phyloP scores from a whole-genome alignment of 2,797 vertebrate genomes.

The Glossophaga mutica region DNA sequence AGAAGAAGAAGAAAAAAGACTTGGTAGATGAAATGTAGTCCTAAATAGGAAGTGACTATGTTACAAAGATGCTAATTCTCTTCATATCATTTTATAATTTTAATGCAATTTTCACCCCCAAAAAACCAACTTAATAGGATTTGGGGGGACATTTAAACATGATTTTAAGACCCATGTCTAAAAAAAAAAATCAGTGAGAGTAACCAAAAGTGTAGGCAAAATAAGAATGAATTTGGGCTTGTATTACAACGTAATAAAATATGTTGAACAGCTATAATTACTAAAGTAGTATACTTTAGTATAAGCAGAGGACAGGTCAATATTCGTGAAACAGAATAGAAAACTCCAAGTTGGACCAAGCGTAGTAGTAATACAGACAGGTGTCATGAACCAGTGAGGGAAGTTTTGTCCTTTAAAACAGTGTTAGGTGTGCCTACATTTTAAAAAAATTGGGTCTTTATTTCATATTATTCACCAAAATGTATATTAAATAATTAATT shows the following conservation, averaged over 20 bases:
- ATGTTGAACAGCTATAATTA: background rate
- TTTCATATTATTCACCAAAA: slow-evolving; percentile 15
- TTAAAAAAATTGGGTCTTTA: background rate
- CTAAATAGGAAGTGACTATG: background rate
- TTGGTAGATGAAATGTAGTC: background rate
- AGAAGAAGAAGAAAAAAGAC: too few relatives aligned
- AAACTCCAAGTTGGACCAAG: background rate
- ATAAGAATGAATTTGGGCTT: background rate
- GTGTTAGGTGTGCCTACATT: background rate
- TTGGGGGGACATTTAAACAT: background rate
- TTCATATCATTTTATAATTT: background rate
- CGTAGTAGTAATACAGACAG: background rate
- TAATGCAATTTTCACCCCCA: background rate
- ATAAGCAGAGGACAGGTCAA: background rate
- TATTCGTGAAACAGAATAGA: background rate
- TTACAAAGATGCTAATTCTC: background rate
- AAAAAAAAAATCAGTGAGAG: background rate
- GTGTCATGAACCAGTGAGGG: too few relatives aligned
- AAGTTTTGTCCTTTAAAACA: background rate
- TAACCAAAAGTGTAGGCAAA: background rate
- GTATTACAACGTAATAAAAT: background rate
- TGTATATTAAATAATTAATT: background rate
- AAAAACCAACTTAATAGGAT: background rate
- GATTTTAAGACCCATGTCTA: background rate
- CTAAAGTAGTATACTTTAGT: background rate